Evolutionary conservation across 2,888 invertebrate species (phyloP).

Genomic region (Spilosoma lubricipeda): DNA sequence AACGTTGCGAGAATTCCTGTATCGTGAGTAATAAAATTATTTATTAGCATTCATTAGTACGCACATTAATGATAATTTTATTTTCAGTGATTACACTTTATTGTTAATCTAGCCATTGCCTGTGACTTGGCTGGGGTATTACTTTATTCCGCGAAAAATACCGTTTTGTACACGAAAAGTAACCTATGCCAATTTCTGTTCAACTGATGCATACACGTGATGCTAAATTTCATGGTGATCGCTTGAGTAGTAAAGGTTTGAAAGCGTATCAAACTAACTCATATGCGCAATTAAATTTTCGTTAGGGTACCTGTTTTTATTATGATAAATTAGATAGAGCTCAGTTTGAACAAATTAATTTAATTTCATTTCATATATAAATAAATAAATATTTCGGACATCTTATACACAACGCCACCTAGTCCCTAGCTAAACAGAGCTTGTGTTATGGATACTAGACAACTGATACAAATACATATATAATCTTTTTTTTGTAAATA

Average conservation of each 20-base stretch:
- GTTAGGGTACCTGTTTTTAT: constrained; percentile 1
- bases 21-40: constrained; percentile 21
- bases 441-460: too few species aligned
- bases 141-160: background rate
- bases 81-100: background rate
- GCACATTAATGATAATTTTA: constrained; percentile 16
- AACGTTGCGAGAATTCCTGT: constrained; percentile 19
- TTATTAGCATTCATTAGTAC: constrained; percentile 33
- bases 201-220: background rate
- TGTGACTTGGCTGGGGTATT: background rate
- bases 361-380: background rate
- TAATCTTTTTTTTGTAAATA: too few species aligned
- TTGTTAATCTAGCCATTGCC: background rate
- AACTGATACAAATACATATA: too few species aligned
- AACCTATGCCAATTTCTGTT: background rate
- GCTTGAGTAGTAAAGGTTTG: background rate
- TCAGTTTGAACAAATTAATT: constrained; percentile 1
- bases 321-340: background rate
- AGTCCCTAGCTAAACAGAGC: too few species aligned
- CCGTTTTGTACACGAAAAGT: background rate
- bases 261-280: background rate
- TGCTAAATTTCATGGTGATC: constrained; percentile 7
- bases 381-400: too few species aligned
- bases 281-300: background rate
- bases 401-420: too few species aligned